Base-by-base conservation (phyloP, 2,888 invertebrate genomes). In the Dasypogon diadema region DNA sequence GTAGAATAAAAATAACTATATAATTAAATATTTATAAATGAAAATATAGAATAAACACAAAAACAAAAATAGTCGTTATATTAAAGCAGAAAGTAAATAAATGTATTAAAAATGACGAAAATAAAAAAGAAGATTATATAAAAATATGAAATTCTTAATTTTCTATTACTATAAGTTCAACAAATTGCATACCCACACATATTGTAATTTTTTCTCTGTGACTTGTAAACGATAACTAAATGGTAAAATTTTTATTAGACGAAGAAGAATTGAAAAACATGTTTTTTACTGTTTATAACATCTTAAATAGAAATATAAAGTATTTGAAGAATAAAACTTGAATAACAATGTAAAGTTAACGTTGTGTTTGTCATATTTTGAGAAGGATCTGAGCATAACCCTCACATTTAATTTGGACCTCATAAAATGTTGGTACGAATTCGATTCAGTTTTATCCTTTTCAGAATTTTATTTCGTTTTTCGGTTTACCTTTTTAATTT, bases 211-310 rank as follows among this genome's bases (percentile, higher is more conserved):
- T 22, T 54, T 70, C 54, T 34, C 37, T 54, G 54, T 51, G 30
- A 70, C 42, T 54, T 54, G 70, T 70, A 70, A 70, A 70, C 70
- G 54, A 54, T 70, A 54, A 21, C 46, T 68, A 48, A 68, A 68
- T 68, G 65, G 48, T 54, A 21, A 18, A 21, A 70, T 54, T 54
- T 26, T 54, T 30, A 70, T 42, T 54, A 70, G 54, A 46, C 21
- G 70, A 51, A 70, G 5, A 34, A 30, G 70, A 70, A 70, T 54
- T 70, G 70, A 70, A 54, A 70, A 26, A 56, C 51, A 70, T 70
- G 70, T 70, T 70, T 70, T 70, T 70, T 70, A 70, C 70, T 70
- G 70, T 70, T 70, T 70, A 70, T 70, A 70, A 70, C 30, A 70
- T 70, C 70, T 70, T 70, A 70, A 21, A 34, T 48, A 48, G 46